Evolutionary conservation across 2,113 vertebrate species (phyloP), one percentile per base, ranked within the genome.

Genomic region (Sinocyclocheilus grahami): DNA sequence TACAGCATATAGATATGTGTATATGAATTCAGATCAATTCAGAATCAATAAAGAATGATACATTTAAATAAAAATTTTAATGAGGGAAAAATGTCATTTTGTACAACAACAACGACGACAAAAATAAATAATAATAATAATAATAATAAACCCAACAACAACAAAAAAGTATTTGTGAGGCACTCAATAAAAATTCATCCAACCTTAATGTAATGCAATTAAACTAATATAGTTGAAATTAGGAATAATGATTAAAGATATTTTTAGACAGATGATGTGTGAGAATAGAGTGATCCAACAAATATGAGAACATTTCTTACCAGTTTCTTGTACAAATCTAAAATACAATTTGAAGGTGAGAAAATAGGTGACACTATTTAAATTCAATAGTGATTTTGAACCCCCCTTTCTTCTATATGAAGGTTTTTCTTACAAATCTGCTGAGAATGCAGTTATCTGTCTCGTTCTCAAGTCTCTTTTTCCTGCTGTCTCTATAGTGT

Each of bases 391-490:
- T 48, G n/a, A 53, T 77, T 75, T 22, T 72, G 18, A 39, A 72
- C 67, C 33, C 37, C 65, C 16, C 69, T 71, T 62, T 33, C 20
- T n/a, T 60, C 46, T 53, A 48, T 53, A 14, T 30, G 14, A 30
- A 24, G 18, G 13, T 55, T 78, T 78, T 75, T 7, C 22, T 75
- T 48, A 46, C 72, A 75, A 55, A 58, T 9, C 33, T 80, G 78
- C 58, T 42, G 78, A 80, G 55, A 62, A 46, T 16, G 20, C 78
- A 53, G 55, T 79, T 79, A 60, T 60, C 27, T n/a, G n/a, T 77
- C 14, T 53, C 5, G 0, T 27, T 53, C 75, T 77, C n/a, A 77
- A 53, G 75, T 77, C 46, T 18, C n/a, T 53, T 18, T 67, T 30
- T 13, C 58, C 39, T 16, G 37, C 51, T 24, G 48, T 53, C 5